Percentiles rank a stretch among this genome's conserved stretches.
phyloP scores from a whole-genome alignment of 2,113 vertebrate genomes.

The Egretta garzetta region DNA sequence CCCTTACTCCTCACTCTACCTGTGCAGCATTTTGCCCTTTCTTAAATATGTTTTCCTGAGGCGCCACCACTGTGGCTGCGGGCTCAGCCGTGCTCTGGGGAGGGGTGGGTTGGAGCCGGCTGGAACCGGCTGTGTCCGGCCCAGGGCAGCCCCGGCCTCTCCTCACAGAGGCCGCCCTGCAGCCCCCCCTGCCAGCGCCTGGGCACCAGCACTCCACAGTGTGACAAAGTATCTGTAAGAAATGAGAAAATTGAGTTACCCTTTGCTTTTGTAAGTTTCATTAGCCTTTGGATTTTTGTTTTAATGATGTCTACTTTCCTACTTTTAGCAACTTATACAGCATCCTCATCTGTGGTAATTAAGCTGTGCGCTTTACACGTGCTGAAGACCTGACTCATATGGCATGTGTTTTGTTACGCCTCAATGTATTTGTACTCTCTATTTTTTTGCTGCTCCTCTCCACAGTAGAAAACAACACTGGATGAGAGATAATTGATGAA shows the following conservation, averaged over 20 bases:
- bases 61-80: fast-evolving
- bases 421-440: neutral
- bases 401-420: neutral
- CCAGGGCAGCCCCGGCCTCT: neutral
- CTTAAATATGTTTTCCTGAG: fast-evolving
- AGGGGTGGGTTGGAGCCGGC: fast-evolving
- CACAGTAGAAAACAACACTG: neutral
- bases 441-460: neutral
- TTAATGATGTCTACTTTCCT: neutral
- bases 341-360: neutral
- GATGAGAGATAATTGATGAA: neutral
- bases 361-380: fast-evolving
- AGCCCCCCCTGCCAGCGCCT: fast-evolving
- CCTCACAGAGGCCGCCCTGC: fast-evolving
- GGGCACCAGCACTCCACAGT: fast-evolving
- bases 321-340: neutral
- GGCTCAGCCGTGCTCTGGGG: fast-evolving
- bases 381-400: fast-evolving
- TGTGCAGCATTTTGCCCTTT: neutral
- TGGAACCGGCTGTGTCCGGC: neutral
- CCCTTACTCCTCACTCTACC: too few species aligned
- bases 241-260: neutral
- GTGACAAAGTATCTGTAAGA: neutral
- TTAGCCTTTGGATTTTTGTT: neutral
- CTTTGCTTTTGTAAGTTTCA: neutral